These are phyloP conservation scores for Python bivittatus DNA, from an alignment of 2,113 vertebrate genomes.

Conservation along the genomic window DNA sequence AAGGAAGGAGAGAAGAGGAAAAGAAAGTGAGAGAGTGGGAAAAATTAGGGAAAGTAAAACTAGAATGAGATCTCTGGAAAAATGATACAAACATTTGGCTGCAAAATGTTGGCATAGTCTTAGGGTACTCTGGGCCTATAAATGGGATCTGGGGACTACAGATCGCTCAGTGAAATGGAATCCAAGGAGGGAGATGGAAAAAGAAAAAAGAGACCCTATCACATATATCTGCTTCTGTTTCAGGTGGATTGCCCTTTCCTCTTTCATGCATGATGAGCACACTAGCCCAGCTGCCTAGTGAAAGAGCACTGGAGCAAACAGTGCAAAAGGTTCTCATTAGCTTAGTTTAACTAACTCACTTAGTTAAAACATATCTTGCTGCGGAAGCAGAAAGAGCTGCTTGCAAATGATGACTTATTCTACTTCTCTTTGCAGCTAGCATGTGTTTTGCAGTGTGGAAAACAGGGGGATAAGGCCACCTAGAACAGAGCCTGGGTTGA, in stretches of 20 bases:
- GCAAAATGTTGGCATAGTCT: not conserved
- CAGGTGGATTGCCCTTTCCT: not conserved
- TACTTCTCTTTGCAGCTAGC: not conserved
- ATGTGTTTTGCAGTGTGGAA: not conserved
- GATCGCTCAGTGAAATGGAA: not conserved
- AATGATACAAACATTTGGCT: not conserved
- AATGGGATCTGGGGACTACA: not conserved
- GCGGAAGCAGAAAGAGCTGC: not conserved
- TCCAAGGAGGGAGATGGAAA: not conserved
- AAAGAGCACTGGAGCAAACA: not conserved
- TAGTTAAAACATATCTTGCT: not conserved
- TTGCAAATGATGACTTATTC: not conserved
- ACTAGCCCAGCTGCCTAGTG: too few species aligned
- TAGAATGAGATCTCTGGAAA: not conserved
- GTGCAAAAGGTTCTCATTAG: not conserved
- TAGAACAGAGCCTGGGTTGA: not conserved
- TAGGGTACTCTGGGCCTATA: not conserved
- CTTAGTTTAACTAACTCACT: too few species aligned
- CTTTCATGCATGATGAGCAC: too few species aligned
- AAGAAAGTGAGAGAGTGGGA: not conserved
- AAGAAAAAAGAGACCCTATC: not conserved
- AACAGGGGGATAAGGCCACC: not conserved
- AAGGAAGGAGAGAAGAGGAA: too few species aligned
- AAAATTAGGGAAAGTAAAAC: not conserved
- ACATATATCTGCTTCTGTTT: not conserved